Conservation (phyloP, 2,797 vertebrate genomes). For the Sebastolobus alascanus region DNA sequence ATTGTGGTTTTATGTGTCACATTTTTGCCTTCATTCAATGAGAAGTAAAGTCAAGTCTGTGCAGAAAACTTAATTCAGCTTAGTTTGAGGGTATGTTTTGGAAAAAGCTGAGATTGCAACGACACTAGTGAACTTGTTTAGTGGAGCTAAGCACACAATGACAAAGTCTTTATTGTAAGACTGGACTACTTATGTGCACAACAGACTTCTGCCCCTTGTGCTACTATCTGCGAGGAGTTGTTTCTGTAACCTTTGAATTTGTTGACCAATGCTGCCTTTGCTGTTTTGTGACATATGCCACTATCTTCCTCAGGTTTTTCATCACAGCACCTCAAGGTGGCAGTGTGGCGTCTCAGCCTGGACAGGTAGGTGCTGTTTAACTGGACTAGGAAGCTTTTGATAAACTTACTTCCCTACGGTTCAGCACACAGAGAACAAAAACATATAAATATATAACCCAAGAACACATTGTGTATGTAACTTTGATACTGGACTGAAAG, state of each 20-base stretch:
- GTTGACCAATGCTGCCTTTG: constrained; percentile 19
- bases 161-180: constrained; percentile 2
- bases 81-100: not conserved
- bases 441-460: not conserved
- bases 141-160: not conserved
- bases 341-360: constrained; percentile 5
- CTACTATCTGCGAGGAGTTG: constrained; percentile 13
- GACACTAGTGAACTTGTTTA: not conserved
- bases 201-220: constrained; percentile 10
- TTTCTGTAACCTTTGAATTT: constrained; percentile 58
- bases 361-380: constrained; percentile 15
- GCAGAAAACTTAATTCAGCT: not conserved
- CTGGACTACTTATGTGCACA: constrained; percentile 1
- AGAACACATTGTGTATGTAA: not conserved
- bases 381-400: not conserved
- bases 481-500: not conserved
- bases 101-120: not conserved
- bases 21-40: not conserved
- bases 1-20: not conserved
- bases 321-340: constrained; percentile 23
- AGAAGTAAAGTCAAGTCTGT: not conserved
- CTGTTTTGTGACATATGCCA: not conserved
- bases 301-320: constrained; percentile 3
- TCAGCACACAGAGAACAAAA: not conserved
- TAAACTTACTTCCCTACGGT: not conserved